Evolutionary conservation across 2,888 invertebrate species (phyloP), one percentile per base, ranked within the genome.

Genomic region (Scaptomyza parva): DNA sequence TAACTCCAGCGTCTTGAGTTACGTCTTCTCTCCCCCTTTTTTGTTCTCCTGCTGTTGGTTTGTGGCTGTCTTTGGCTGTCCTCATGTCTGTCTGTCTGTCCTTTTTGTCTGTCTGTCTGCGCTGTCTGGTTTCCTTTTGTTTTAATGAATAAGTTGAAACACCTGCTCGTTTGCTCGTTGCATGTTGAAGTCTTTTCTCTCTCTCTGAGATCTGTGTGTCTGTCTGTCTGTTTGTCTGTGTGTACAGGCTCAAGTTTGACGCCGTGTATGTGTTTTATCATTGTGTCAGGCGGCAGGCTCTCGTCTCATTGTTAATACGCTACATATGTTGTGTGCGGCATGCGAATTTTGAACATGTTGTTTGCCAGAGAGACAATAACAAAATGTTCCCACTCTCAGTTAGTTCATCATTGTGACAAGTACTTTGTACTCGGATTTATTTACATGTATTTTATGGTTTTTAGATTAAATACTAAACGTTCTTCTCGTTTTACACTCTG

Each of bases 101-200:
- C 22, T 22, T 50, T 43, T 58, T 33, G 53, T 50, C 41, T 33
- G 57, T 63, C 63, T 37, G 58, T 45, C 54, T 41, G 39, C 30
- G 22, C 57, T 43, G 60, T 63, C 79, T 75, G 67, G 69, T 53
- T 81, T 82, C 82, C 79, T 76, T 79, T 84, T 84, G 72, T 85
- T 82, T 78, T 82, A 86, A 86, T 84, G 87, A 85, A 84, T 82
- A 85, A 85, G 76, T 74, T 79, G 76, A 52, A 84, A 86, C 84
- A 85, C 84, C 84, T 85, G 84, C 84, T 84, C 76, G 78, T 57
- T 61, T 70, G 65, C 40, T 30, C 70, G 59, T 43, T 69, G 64
- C 72, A 52, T 48, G 78, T 70, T 66, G 57, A 74, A 55, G 12
- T 72, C 76, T 76, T 47, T 55, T 54, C 20, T 45, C 57, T 20